phyloP scores from a whole-genome alignment of 2,797 vertebrate species.

The Carapus acus region DNA sequence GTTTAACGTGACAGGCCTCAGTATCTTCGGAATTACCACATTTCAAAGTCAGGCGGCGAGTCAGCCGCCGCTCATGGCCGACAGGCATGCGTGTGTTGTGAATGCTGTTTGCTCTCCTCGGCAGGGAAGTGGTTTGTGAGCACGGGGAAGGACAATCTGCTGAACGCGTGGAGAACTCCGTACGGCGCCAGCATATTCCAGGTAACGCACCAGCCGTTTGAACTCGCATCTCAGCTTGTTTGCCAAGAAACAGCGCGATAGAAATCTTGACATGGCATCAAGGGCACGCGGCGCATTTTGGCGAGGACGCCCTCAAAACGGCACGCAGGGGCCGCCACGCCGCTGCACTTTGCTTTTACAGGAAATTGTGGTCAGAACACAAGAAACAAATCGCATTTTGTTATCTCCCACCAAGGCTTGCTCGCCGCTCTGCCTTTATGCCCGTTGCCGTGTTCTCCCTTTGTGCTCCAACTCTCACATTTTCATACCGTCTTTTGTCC shows the following conservation, averaged over 20 bases:
- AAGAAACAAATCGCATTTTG: slow-evolving; percentile 6
- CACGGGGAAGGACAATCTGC: slow-evolving; percentile 81
- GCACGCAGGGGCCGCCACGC: background rate
- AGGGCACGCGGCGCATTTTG: slow-evolving; percentile 9
- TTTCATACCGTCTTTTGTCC: slow-evolving; percentile 24
- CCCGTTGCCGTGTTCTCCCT: background rate
- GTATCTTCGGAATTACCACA: too few relatives aligned
- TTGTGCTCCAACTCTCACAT: background rate
- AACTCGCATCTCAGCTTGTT: too few relatives aligned
- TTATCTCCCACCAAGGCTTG: background rate
- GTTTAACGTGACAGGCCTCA: too few relatives aligned
- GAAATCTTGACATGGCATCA: slow-evolving; percentile 2
- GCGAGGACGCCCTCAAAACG: background rate
- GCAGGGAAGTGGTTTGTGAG: slow-evolving; percentile 83
- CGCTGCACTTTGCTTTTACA: background rate
- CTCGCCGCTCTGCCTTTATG: background rate
- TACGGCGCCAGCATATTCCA: slow-evolving; percentile 83
- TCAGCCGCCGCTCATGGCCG: too few relatives aligned
- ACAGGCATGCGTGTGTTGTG: background rate
- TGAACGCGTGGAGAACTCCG: slow-evolving; percentile 81
- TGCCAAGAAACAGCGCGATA: too few relatives aligned
- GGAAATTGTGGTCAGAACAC: background rate
- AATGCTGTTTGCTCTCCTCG: slow-evolving; percentile 32
- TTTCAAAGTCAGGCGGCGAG: too few relatives aligned
- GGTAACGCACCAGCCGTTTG: slow-evolving; percentile 47